These are phyloP conservation scores for Tychaedon coryphoeus DNA, from an alignment of 2,113 vertebrate genomes.

Conservation along the genomic window DNA sequence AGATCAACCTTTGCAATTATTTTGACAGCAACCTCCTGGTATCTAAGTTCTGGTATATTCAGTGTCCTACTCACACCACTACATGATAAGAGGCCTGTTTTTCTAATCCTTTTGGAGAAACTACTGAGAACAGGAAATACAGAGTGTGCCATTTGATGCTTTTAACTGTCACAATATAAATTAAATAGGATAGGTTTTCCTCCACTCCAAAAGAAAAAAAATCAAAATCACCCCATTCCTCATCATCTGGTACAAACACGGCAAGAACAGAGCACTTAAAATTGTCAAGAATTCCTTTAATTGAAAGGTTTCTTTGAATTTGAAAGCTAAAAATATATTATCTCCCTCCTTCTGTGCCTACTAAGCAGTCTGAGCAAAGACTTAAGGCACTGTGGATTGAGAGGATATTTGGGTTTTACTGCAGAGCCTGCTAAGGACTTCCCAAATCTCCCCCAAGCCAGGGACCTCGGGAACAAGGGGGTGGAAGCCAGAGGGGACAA, in stretches of 20 bases:
- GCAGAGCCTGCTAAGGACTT: neutral
- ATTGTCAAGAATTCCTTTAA: neutral
- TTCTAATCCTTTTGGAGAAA: neutral
- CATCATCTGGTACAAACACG: neutral
- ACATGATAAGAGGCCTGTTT: neutral
- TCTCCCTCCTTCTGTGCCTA: neutral
- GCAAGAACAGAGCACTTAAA: neutral
- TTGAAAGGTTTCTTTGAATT: neutral
- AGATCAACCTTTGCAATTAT: neutral
- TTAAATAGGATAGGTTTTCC: neutral
- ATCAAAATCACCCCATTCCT: neutral
- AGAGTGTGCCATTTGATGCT: neutral
- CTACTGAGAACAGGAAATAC: neutral
- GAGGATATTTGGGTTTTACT: neutral
- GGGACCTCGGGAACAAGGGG: neutral
- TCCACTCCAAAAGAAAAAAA: neutral
- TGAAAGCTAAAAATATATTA: neutral
- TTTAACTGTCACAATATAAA: neutral
- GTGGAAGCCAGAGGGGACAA: neutral
- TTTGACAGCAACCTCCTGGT: neutral
- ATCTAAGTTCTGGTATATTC: neutral
- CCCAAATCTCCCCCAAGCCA: neutral
- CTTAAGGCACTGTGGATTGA: neutral
- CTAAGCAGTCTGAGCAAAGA: conserved; percentile 2
- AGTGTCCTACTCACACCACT: neutral